Percentiles rank a stretch among this genome's conserved stretches.
Conservation (phyloP, 2,797 vertebrate genomes). For the Sebastes paucispinis region DNA sequence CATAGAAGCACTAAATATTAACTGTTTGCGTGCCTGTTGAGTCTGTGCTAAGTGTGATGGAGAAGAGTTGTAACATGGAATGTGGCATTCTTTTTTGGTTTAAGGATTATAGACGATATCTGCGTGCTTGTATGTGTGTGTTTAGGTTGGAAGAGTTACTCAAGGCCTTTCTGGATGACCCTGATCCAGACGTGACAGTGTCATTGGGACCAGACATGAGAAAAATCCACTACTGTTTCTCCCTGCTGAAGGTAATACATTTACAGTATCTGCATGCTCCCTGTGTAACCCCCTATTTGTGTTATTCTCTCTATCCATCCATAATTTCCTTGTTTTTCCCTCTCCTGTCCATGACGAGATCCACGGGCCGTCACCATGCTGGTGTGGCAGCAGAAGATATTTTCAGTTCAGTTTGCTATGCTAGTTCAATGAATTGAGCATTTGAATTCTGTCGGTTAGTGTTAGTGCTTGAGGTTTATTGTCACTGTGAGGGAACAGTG, state of each 20-base stretch:
- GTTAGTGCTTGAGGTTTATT: not conserved
- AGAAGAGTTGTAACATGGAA: slow-evolving; percentile 17
- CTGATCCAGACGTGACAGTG: slow-evolving; percentile 84
- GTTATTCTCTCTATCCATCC: not conserved
- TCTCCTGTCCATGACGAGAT: not conserved
- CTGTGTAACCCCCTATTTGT: not conserved
- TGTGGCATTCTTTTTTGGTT: not conserved
- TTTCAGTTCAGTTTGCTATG: not conserved
- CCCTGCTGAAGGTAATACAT: slow-evolving; percentile 87
- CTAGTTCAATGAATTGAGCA: not conserved
- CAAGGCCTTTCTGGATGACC: slow-evolving; percentile 85
- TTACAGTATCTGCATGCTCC: not conserved
- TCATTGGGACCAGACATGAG: slow-evolving; percentile 91
- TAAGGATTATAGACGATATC: not conserved
- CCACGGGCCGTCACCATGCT: not conserved
- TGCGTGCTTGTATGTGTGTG: slow-evolving; percentile 21
- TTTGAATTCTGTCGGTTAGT: not conserved
- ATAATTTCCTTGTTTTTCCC: slow-evolving; percentile 1
- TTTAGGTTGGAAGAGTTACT: slow-evolving; percentile 86
- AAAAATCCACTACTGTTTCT: slow-evolving; percentile 91
- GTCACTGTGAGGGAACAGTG: not conserved
- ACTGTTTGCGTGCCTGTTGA: slow-evolving; percentile 36
- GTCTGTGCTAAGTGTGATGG: slow-evolving; percentile 20
- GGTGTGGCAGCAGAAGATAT: not conserved
- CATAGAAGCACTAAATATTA: slow-evolving; percentile 41